A percentile compares a stretch with the other conserved stretches of the same genome.
phyloP scores from a whole-genome alignment of 1,140 invertebrate species.

The Mizuhopecten yessoensis region DNA sequence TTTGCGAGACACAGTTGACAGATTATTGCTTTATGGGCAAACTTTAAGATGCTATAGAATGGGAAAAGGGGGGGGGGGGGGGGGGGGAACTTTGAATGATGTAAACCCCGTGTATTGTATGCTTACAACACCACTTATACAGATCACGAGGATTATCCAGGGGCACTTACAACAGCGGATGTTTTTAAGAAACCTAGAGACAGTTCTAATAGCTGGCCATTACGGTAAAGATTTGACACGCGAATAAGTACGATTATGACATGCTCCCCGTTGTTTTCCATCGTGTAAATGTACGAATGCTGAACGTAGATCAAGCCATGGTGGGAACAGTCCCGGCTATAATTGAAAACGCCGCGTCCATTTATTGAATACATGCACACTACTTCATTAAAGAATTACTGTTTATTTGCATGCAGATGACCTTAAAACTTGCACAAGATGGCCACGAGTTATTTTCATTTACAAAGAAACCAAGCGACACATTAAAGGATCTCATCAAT shows the following conservation, averaged over 20 bases:
- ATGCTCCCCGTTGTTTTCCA: background rate
- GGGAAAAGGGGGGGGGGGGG: too few relatives aligned
- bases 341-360: background rate
- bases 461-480: background rate
- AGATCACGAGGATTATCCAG: too few relatives aligned
- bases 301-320: background rate
- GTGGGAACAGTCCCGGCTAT: background rate
- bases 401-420: background rate
- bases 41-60: too few relatives aligned
- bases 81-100: too few relatives aligned
- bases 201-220: too few relatives aligned
- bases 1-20: too few relatives aligned
- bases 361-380: background rate
- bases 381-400: background rate
- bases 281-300: background rate
- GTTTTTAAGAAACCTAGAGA: too few relatives aligned
- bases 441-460: background rate
- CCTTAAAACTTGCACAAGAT: background rate
- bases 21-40: too few relatives aligned
- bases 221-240: background rate
- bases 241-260: background rate
- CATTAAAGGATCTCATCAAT: background rate
- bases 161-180: too few relatives aligned
- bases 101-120: too few relatives aligned
- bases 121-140: too few relatives aligned